Evolutionary conservation across 2,797 vertebrate species (phyloP).

Genomic region (Poeciliopsis paucimaculata): DNA sequence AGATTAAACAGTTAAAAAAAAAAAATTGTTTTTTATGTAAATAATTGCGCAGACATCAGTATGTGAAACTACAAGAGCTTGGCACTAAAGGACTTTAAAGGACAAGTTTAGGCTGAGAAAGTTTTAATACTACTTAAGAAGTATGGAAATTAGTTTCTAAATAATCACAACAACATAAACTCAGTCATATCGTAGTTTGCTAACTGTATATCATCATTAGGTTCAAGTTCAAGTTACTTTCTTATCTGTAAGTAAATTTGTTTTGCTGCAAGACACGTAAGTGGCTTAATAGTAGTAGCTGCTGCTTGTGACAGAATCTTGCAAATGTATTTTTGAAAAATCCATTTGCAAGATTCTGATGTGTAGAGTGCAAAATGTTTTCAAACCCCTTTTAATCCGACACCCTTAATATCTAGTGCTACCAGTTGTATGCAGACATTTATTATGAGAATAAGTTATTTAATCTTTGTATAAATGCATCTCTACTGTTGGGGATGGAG

Average conservation of each 20-base stretch:
- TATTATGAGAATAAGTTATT: background rate
- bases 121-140: background rate
- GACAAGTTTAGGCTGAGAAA: background rate
- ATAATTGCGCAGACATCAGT: background rate
- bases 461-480: background rate
- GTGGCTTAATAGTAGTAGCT: background rate
- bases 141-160: background rate
- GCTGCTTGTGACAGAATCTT: background rate
- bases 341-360: too few relatives aligned
- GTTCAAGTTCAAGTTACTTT: background rate
- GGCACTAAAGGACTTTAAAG: background rate
- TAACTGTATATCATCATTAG: background rate
- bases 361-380: background rate
- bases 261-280: background rate
- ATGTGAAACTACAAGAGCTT: background rate
- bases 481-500: background rate
- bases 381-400: background rate
- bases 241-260: background rate
- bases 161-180: background rate
- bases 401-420: background rate
- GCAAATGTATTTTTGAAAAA: background rate
- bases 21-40: background rate
- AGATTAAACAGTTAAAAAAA: background rate
- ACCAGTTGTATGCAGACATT: background rate
- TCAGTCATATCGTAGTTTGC: too few relatives aligned